Evolutionary conservation across 2,888 invertebrate genomes (phyloP), one percentile per base, ranked within the genome.

Genomic region (Dolomedes plantarius): DNA sequence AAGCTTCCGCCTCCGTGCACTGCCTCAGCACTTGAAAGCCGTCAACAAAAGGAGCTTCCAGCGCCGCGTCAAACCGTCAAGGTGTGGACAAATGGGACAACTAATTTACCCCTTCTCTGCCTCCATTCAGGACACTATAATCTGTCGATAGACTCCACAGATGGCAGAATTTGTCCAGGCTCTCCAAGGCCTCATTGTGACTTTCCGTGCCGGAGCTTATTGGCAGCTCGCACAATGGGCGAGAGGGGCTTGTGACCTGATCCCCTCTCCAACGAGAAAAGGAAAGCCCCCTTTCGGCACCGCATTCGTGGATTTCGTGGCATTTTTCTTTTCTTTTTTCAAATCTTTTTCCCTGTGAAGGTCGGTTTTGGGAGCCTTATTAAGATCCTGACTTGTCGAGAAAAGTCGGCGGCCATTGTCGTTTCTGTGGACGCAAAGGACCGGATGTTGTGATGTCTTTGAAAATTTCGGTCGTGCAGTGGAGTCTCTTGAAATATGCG

Each of bases 41-140:
- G 64, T 29, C 67, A 19, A 67, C 69, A 69, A 69, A 23, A 32
- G 28, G 11, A 23, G 36, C n/a, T 28, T 41, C 39, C 9, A 28
- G 31, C 27, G 16, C 41, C 11, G 7, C 23, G 69, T 69, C 69
- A 69, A 39, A 27, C 16, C 28, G 11, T 41, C 19, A 23, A 69
- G 69, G 69, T 69, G 69, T 69, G 69, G 69, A 69, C 69, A 69
- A 69, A 69, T 69, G 41, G 69, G 69, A 39, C 69, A 13, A 69
- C 69, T 69, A 69, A 69, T 69, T 69, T 69, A 69, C 69, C 69
- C 69, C 69, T 69, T 69, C 67, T 27, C 41, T 23, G 16, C 69
- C 41, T 69, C 69, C 13, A 23, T 69, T 69, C 69, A 69, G 23
- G 27, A 56, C 56, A 56, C 56, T 23, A 56, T 56, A 56, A 56